Conservation (phyloP, 2,113 vertebrate species). For the Romanogobio albipinnatus region DNA sequence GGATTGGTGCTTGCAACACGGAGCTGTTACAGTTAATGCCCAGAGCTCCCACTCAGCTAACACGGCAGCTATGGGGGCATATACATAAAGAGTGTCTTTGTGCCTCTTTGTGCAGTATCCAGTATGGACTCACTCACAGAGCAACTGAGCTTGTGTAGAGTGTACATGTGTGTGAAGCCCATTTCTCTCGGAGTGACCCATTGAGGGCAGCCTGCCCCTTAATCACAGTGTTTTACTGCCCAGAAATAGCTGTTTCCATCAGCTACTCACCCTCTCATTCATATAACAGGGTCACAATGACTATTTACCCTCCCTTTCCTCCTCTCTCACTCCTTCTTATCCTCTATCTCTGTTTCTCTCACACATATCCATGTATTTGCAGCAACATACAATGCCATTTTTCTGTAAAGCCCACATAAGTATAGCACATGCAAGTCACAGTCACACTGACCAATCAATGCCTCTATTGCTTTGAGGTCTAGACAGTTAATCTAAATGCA, state of each 20-base stretch:
- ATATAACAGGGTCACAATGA: constrained; percentile 41
- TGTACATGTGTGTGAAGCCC: neutral
- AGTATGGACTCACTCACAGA: neutral
- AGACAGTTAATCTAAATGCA: constrained; percentile 35
- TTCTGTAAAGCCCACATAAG: neutral
- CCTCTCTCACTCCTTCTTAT: neutral
- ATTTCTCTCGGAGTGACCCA: constrained; percentile 41
- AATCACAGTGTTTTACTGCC: constrained; percentile 43
- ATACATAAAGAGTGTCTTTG: too few species aligned
- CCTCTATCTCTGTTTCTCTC: neutral
- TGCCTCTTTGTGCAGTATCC: too few species aligned
- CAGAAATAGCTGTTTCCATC: constrained; percentile 42
- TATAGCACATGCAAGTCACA: neutral
- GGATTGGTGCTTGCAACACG: too few species aligned
- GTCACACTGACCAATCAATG: constrained; percentile 31
- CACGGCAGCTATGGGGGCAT: too few species aligned
- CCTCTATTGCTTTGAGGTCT: constrained; percentile 15
- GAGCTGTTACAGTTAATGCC: too few species aligned
- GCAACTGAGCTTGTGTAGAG: neutral
- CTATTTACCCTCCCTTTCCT: constrained; percentile 19
- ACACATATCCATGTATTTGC: neutral
- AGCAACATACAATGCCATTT: neutral
- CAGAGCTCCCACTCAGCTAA: too few species aligned
- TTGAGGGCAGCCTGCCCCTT: constrained; percentile 32
- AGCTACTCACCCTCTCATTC: constrained; percentile 13